A percentile compares a stretch with the other conserved stretches of the same genome.
Conservation (phyloP, 2,113 vertebrate genomes). For the Mirounga angustirostris region DNA sequence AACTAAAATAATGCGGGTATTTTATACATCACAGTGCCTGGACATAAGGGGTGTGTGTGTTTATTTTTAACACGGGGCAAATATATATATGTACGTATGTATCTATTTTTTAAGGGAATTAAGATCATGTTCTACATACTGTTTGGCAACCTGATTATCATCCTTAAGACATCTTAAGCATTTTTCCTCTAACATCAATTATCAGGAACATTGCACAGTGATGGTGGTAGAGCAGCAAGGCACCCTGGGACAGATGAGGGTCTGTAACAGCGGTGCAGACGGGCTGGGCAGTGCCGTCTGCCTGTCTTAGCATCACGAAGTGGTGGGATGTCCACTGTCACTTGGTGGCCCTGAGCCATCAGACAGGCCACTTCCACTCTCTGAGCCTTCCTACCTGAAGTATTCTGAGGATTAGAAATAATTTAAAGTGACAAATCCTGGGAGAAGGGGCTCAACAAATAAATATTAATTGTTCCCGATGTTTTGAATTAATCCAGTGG, state of each 20-base stretch:
- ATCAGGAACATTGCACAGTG: background rate
- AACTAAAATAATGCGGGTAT: background rate
- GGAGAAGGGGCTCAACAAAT: background rate
- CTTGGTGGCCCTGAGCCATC: background rate
- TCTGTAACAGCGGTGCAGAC: accelerated
- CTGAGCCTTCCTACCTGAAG: background rate
- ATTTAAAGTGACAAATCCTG: background rate
- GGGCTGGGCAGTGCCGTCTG: background rate
- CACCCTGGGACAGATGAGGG: background rate
- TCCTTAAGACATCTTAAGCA: background rate
- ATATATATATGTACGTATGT: background rate
- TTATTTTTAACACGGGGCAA: background rate
- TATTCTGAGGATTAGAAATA: background rate
- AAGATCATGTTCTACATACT: background rate
- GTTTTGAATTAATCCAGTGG: background rate
- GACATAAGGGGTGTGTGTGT: background rate
- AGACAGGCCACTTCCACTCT: background rate
- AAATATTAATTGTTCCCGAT: background rate
- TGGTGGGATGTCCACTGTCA: background rate
- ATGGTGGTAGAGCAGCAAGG: background rate
- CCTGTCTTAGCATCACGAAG: background rate
- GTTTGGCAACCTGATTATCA: background rate
- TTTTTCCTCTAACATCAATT: background rate
- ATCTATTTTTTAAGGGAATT: background rate
- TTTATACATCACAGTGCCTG: background rate